Evolutionary conservation across 2,797 vertebrate species (phyloP).

Genomic region (Phalloptychus januarius): DNA sequence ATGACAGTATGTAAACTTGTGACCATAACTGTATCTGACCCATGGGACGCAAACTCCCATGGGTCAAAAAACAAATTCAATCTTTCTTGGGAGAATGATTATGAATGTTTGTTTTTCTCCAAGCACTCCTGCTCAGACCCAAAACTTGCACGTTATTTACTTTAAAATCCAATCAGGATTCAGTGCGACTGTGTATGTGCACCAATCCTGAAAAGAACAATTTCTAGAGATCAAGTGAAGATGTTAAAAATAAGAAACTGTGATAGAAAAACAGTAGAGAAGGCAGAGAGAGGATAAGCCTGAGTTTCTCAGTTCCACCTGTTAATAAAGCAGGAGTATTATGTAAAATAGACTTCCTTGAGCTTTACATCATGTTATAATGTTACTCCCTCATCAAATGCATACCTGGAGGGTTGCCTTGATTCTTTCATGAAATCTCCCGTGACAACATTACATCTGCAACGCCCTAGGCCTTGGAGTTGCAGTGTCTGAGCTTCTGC

Average conservation of each 20-base stretch:
- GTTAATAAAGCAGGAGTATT: neutral
- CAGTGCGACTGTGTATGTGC: neutral
- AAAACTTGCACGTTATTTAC: neutral
- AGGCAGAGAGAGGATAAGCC: neutral
- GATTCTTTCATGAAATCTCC: too few relatives aligned
- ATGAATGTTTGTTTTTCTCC: neutral
- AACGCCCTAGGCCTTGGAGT: too few relatives aligned
- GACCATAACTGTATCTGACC: neutral
- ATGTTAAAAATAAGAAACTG: neutral
- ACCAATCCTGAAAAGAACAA: neutral
- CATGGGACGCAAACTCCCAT: neutral
- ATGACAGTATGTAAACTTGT: neutral
- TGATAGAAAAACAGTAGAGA: neutral
- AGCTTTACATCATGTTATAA: too few relatives aligned
- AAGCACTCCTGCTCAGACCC: neutral
- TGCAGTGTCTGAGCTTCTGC: too few relatives aligned
- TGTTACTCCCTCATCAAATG: too few relatives aligned
- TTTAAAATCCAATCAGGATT: neutral
- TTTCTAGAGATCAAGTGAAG: neutral
- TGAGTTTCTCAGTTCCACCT: slow-evolving; percentile 23
- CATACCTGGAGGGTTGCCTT: too few relatives aligned
- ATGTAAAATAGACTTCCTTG: too few relatives aligned
- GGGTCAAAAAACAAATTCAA: neutral
- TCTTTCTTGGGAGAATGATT: neutral
- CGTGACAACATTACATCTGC: too few relatives aligned